Percentiles rank a stretch among this genome's conserved stretches.
Evolutionary conservation across 1,140 invertebrate species (phyloP).

Genomic region (Cydia fagiglandana): DNA sequence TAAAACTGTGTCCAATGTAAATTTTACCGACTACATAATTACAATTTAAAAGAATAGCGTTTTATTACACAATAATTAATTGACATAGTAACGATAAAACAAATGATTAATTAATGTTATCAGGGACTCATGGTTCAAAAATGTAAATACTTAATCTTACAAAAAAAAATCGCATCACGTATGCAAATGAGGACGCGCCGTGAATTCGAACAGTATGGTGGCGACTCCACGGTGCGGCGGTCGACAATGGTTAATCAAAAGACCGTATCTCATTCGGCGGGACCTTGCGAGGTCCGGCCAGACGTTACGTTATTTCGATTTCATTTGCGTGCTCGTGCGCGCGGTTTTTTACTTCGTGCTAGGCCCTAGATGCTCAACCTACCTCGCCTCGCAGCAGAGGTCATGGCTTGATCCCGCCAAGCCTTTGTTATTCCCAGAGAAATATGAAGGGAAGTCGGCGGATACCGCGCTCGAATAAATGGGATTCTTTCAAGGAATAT

Average conservation of each 20-base stretch:
- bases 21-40: neutral
- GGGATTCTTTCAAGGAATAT: constrained; percentile 70
- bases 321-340: constrained; percentile 74
- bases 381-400: constrained; percentile 55
- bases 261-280: constrained; percentile 69
- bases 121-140: neutral
- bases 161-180: constrained; percentile 21
- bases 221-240: constrained; percentile 49
- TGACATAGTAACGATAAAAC: neutral
- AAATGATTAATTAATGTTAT: constrained; percentile 10
- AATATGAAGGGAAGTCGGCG: constrained; percentile 68
- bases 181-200: constrained; percentile 27
- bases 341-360: constrained; percentile 62
- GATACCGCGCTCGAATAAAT: constrained; percentile 57
- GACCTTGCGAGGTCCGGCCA: constrained; percentile 52
- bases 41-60: constrained; percentile 1
- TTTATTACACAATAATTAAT: constrained; percentile 5
- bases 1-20: neutral
- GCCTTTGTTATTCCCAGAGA: constrained; percentile 71
- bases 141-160: neutral
- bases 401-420: constrained; percentile 64
- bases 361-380: constrained; percentile 35
- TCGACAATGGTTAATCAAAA: constrained; percentile 76
- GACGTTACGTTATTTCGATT: constrained; percentile 74
- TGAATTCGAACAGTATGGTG: constrained; percentile 35